These are phyloP conservation scores for Cuculus canorus DNA, from an alignment of 2,797 vertebrate genomes.

Conservation along the genomic window DNA sequence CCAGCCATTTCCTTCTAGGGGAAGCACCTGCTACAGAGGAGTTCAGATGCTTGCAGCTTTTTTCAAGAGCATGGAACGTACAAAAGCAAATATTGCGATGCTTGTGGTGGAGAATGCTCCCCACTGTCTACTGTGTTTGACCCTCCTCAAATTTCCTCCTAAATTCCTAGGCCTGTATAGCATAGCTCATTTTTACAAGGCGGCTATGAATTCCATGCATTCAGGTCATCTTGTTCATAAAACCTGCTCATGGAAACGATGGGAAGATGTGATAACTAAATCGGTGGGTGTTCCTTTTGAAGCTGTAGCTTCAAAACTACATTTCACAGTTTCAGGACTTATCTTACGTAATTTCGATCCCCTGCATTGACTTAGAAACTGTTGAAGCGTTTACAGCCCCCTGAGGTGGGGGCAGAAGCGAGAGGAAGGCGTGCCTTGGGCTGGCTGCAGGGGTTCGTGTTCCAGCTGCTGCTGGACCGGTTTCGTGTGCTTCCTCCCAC, in stretches of 20 bases:
- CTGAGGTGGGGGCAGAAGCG: rapidly evolving
- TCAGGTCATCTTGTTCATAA: background rate
- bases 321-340: background rate
- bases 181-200: background rate
- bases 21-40: background rate
- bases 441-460: slow-evolving; percentile 24
- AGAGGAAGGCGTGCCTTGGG: background rate
- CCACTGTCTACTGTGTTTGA: background rate
- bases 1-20: background rate
- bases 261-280: background rate
- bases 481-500: background rate
- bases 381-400: background rate
- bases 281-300: background rate
- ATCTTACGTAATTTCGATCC: background rate
- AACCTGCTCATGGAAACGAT: background rate
- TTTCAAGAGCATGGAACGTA: background rate
- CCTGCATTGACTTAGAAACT: background rate
- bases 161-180: background rate
- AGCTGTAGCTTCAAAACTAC: background rate
- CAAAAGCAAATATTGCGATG: background rate
- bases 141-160: background rate
- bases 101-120: background rate
- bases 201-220: background rate
- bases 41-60: background rate
- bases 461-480: background rate